Evolutionary conservation across 2,888 invertebrate genomes (phyloP).

Genomic region (Lathronympha strigana): DNA sequence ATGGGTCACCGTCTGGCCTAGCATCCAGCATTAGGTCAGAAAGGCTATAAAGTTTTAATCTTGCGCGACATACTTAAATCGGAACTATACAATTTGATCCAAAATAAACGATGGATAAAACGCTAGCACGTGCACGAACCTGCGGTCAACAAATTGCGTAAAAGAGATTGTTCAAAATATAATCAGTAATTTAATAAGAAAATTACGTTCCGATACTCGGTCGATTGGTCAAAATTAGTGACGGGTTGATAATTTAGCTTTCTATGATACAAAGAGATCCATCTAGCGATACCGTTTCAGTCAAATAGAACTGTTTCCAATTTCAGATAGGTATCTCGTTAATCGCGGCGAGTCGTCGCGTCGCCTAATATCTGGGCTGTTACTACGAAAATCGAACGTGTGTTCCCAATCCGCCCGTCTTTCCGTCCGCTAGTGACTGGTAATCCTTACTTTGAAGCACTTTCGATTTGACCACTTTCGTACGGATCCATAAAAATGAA

Average conservation of each 20-base stretch:
- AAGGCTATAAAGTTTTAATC: neutral
- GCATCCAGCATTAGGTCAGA: neutral
- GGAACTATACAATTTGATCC: neutral
- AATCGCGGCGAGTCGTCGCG: constrained; percentile 39
- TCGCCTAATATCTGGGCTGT: constrained; percentile 41
- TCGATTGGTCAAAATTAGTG: constrained; percentile 42
- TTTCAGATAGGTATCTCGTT: constrained; percentile 41
- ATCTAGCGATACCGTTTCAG: constrained; percentile 35
- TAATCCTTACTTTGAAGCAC: no score
- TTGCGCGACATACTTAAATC: neutral
- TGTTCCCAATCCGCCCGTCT: no score
- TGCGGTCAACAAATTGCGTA: constrained; percentile 38
- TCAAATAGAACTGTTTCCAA: constrained; percentile 41
- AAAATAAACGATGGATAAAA: neutral
- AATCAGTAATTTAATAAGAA: constrained; percentile 44
- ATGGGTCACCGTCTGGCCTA: neutral
- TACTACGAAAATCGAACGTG: no score
- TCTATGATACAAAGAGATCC: constrained; percentile 41
- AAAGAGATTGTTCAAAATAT: constrained; percentile 40
- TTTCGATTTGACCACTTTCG: no score
- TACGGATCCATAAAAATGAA: no score
- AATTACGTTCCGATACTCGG: constrained; percentile 40
- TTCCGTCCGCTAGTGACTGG: no score
- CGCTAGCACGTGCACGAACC: constrained; percentile 8
- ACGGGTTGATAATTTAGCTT: constrained; percentile 42